Evolutionary conservation across 2,888 invertebrate genomes (phyloP).

Genomic region (Caenorhabditis sp.): DNA sequence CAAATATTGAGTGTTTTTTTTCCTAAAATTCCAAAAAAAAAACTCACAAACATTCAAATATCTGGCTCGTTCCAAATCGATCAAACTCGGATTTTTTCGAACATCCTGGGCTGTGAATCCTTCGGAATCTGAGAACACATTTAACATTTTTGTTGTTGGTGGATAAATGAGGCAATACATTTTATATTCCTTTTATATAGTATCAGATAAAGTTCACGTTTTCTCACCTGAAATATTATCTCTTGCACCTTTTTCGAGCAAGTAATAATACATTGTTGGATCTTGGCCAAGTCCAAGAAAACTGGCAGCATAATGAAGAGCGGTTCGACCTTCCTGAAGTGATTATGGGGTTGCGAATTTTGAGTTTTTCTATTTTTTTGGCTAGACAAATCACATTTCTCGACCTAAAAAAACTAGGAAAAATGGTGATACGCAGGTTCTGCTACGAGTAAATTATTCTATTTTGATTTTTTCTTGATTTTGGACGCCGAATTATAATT

Average conservation of each 20-base stretch:
- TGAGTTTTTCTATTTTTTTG: too few species aligned
- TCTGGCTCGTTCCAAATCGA: conserved; percentile 59
- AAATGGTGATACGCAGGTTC: too few species aligned
- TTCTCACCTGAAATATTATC: conserved; percentile 27
- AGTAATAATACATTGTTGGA: conserved; percentile 35
- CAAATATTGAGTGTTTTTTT: not conserved
- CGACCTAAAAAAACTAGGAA: too few species aligned
- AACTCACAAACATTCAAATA: conserved; percentile 61
- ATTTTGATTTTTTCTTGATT: too few species aligned
- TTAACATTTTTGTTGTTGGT: too few species aligned
- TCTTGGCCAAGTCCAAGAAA: conserved; percentile 49
- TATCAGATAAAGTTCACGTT: too few species aligned
- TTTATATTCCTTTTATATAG: not conserved
- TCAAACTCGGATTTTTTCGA: conserved; percentile 54
- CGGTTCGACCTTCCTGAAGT: conserved; percentile 59
- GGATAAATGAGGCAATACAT: too few species aligned
- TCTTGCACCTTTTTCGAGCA: conserved; percentile 41
- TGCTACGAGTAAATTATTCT: too few species aligned
- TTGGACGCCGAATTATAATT: too few species aligned
- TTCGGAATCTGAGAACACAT: conserved; percentile 51
- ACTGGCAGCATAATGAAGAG: conserved; percentile 67
- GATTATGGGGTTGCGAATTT: too few species aligned
- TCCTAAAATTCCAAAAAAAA: not conserved
- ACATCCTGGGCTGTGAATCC: conserved; percentile 65
- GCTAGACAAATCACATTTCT: too few species aligned